Percentiles rank a stretch among this genome's conserved stretches.
Conservation (phyloP, 2,113 vertebrate genomes). For the Mola mola region DNA sequence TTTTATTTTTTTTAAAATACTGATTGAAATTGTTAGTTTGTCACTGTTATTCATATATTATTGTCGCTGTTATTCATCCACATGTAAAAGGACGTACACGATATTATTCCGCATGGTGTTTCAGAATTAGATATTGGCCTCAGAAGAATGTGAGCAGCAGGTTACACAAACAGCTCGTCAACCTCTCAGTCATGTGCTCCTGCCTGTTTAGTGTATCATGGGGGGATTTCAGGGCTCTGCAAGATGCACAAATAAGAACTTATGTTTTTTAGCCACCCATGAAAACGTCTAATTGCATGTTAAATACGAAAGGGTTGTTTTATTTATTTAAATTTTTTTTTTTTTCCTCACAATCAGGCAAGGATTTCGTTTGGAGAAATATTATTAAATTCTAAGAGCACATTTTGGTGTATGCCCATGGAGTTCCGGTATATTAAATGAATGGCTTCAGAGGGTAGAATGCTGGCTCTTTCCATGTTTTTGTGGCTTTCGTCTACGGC, state of each 20-base stretch:
- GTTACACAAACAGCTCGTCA: slow-evolving; percentile 50
- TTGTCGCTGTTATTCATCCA: too few relatives aligned
- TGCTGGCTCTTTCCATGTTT: slow-evolving; percentile 9
- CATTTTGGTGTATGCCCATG: slow-evolving; percentile 9
- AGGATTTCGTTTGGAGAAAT: slow-evolving; percentile 1
- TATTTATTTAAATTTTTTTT: too few relatives aligned
- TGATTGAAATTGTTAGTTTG: too few relatives aligned
- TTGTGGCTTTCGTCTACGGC: slow-evolving; percentile 62
- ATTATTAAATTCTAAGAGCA: too few relatives aligned
- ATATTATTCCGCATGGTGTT: slow-evolving; percentile 34
- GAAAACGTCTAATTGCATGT: background rate
- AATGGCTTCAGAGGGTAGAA: slow-evolving; percentile 9
- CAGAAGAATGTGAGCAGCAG: slow-evolving; percentile 40
- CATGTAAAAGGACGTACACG: slow-evolving; percentile 5
- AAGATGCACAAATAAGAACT: slow-evolving; percentile 9
- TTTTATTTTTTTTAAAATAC: background rate
- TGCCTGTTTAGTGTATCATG: slow-evolving; percentile 32
- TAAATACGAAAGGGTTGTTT: slow-evolving; percentile 1
- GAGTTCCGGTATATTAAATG: background rate
- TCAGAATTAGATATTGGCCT: slow-evolving; percentile 44
- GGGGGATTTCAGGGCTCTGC: slow-evolving; percentile 12
- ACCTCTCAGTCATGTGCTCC: slow-evolving; percentile 46
- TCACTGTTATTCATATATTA: too few relatives aligned
- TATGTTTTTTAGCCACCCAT: background rate
- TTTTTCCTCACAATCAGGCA: too few relatives aligned